These are phyloP conservation scores for Copidosoma floridanum DNA, from an alignment of 1,140 invertebrate genomes.

Conservation along the genomic window DNA sequence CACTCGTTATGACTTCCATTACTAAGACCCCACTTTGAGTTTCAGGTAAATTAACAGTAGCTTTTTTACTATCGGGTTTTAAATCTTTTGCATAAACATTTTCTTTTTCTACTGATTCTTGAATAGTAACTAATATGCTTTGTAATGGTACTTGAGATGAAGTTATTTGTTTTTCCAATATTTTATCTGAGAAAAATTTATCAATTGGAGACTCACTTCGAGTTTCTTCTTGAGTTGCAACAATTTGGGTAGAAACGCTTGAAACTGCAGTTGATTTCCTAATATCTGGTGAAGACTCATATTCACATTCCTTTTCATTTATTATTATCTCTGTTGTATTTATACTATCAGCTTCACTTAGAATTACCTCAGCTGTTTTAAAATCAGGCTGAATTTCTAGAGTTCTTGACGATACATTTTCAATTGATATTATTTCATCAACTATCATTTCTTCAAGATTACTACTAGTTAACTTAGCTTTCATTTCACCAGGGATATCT, in stretches of 20 bases:
- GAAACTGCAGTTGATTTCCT: constrained; percentile 48
- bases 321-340: constrained; percentile 57
- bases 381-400: constrained; percentile 45
- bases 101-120: constrained; percentile 61
- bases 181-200: constrained; percentile 46
- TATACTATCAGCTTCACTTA: constrained; percentile 58
- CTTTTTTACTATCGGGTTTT: constrained; percentile 55
- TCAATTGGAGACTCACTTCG: constrained; percentile 55
- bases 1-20: constrained; percentile 57
- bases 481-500: constrained; percentile 40
- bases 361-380: constrained; percentile 52
- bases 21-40: constrained; percentile 51
- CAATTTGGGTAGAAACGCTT: constrained; percentile 40
- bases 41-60: constrained; percentile 56
- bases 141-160: constrained; percentile 53
- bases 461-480: constrained; percentile 54
- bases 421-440: constrained; percentile 56
- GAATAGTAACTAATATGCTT: constrained; percentile 56
- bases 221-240: constrained; percentile 56
- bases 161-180: constrained; percentile 49
- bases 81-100: constrained; percentile 48
- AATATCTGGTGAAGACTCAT: constrained; percentile 39
- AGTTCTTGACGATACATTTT: constrained; percentile 47
- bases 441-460: constrained; percentile 58
- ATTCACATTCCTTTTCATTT: constrained; percentile 53